Base-by-base conservation (phyloP, 2,797 vertebrate species). In the Spondyliosoma cantharus region DNA sequence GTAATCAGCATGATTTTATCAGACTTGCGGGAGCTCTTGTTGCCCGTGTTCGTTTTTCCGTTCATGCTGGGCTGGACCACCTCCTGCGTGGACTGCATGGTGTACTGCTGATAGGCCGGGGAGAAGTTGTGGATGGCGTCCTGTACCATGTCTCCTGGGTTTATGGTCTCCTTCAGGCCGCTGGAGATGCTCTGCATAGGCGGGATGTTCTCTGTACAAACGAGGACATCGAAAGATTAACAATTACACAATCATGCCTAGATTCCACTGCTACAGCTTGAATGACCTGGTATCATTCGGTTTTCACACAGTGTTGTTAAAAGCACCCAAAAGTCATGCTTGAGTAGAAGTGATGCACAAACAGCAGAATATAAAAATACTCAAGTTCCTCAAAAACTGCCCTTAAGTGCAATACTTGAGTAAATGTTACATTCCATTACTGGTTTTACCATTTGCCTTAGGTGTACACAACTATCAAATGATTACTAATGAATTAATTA, bases 81-180 rank as follows among this genome's bases (percentile, higher is more conserved):
- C 72, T 99, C 97, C 52, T 97, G 96, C 3, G 96, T 98, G 1
- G 98, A 96, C 81, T 98, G 97, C 94, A 97, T 96, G 0, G 95
- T 96, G 91, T 98, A 97, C 88, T 98, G 97, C 92, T 98, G 97
- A 93, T 98, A 98, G 0, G 96, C 73, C 0, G 97, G 97, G 0
- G 97, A 98, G 94, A 98, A 98, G 94, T 98, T 98, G 93, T 98
- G 97, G 85, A 98, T 97, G n/a, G 97, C 97, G 0, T 98, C 97
- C 89, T 98, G 97, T 17, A 98, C 97, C 0, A 98, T 98, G 82
- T 98, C 97, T 45, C 96, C 96, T 0, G 97, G 97, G 80, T 97
- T 98, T 25, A 98, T 97, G 49, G 97, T 98, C 92, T 99, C 97
- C 92, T 97, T 98, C 87, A 98, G 93, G 14, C 97, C 96, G 0